Evolutionary conservation across 1,140 invertebrate species (phyloP).

Genomic region (Yoshiicerus persimilis): DNA sequence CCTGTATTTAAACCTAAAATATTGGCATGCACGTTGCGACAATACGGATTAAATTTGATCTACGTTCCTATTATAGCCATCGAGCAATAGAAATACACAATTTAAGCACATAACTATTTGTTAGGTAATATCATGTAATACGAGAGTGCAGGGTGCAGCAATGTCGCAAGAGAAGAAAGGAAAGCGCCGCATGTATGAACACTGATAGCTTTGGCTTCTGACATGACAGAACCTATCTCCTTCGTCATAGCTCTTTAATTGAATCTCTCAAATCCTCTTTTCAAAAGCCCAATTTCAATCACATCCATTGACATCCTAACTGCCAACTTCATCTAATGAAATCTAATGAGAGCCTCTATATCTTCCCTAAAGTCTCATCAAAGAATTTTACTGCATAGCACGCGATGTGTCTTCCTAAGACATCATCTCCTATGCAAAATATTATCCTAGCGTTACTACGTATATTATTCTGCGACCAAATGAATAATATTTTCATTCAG

Average conservation of each 20-base stretch:
- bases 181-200: background rate
- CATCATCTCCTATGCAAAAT: too few species aligned
- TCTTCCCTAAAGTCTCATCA: background rate
- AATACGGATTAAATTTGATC: too few species aligned
- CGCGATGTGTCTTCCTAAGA: too few species aligned
- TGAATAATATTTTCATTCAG: too few species aligned
- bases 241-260: constrained; percentile 5
- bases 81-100: too few species aligned
- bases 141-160: background rate
- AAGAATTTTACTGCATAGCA: background rate
- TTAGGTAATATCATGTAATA: background rate
- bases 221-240: background rate
- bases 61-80: too few species aligned
- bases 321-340: background rate
- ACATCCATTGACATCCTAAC: background rate
- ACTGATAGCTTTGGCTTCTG: background rate
- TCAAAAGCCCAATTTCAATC: background rate
- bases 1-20: too few species aligned
- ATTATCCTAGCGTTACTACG: too few species aligned
- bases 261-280: background rate
- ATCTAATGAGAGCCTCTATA: background rate
- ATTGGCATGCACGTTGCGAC: too few species aligned
- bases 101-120: background rate
- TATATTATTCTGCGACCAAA: too few species aligned
- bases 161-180: background rate